Conservation (phyloP, 2,888 invertebrate species). For the Chalcis sispes region DNA sequence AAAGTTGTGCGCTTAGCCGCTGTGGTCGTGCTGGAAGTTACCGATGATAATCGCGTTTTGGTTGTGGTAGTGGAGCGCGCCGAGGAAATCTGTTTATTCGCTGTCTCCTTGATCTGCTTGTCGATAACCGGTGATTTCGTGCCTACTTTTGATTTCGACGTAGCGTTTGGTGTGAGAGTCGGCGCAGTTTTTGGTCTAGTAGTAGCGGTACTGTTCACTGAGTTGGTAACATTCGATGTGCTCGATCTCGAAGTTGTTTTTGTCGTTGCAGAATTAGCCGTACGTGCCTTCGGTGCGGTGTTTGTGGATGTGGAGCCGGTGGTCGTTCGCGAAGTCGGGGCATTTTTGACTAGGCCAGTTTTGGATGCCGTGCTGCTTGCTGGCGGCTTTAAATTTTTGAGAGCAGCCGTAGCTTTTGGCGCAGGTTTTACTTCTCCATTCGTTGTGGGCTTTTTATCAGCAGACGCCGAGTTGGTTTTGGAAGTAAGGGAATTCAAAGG, state of each 20-base stretch:
- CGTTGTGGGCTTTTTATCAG: slow-evolving; percentile 78
- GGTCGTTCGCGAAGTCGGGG: slow-evolving; percentile 63
- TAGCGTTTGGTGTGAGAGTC: slow-evolving; percentile 54
- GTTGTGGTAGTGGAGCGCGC: slow-evolving; percentile 74
- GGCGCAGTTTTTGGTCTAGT: slow-evolving; percentile 68
- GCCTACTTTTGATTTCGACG: slow-evolving; percentile 53
- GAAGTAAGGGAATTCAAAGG: slow-evolving; percentile 41
- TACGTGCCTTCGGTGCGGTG: slow-evolving; percentile 55
- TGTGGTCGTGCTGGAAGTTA: slow-evolving; percentile 57
- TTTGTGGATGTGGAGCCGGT: slow-evolving; percentile 62
- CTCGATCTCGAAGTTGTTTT: slow-evolving; percentile 52
- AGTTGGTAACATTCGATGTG: slow-evolving; percentile 55
- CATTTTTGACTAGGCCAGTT: slow-evolving; percentile 59
- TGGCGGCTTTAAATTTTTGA: slow-evolving; percentile 49
- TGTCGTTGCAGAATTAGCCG: slow-evolving; percentile 57
- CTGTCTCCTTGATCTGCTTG: slow-evolving; percentile 84
- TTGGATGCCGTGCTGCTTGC: slow-evolving; percentile 57
- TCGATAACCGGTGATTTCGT: slow-evolving; percentile 71
- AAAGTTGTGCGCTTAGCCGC: slow-evolving; percentile 44
- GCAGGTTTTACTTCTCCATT: slow-evolving; percentile 79
- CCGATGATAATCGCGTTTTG: slow-evolving; percentile 57
- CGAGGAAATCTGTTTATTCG: slow-evolving; percentile 82
- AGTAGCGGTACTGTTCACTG: slow-evolving; percentile 66
- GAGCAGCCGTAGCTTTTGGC: slow-evolving; percentile 58
- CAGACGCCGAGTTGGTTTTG: slow-evolving; percentile 58